These are phyloP conservation scores for Pollenia angustigena DNA, from an alignment of 2,888 invertebrate genomes.

Conservation along the genomic window DNA sequence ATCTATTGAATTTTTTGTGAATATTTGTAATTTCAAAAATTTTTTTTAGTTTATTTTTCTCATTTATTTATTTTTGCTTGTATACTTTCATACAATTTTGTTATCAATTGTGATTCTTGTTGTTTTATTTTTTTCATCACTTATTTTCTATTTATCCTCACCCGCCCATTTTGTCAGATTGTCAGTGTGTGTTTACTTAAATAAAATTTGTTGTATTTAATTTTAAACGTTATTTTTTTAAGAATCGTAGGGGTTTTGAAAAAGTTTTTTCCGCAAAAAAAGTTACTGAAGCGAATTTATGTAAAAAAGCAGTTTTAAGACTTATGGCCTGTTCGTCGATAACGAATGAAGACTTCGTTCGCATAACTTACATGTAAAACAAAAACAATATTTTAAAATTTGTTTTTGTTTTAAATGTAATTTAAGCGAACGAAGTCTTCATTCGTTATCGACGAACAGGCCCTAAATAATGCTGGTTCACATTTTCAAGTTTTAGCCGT, in stretches of 20 bases:
- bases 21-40: background rate
- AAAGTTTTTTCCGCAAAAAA: background rate
- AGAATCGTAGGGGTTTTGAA: background rate
- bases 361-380: too few species aligned
- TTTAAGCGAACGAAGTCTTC: too few species aligned
- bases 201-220: background rate
- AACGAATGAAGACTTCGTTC: too few species aligned
- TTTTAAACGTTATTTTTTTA: background rate
- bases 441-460: too few species aligned
- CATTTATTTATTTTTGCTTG: background rate
- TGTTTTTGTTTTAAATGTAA: too few species aligned
- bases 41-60: background rate
- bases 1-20: too few species aligned
- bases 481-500: too few species aligned
- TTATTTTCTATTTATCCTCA: background rate
- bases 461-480: too few species aligned
- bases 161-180: background rate
- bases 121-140: background rate
- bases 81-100: slow-evolving; percentile 12
- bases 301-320: too few species aligned
- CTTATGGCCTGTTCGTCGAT: too few species aligned
- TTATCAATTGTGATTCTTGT: slow-evolving; percentile 16
- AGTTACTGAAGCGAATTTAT: too few species aligned
- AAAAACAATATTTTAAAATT: too few species aligned
- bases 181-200: background rate